phyloP scores from a whole-genome alignment of 2,797 vertebrate genomes.

The Liasis olivaceus region DNA sequence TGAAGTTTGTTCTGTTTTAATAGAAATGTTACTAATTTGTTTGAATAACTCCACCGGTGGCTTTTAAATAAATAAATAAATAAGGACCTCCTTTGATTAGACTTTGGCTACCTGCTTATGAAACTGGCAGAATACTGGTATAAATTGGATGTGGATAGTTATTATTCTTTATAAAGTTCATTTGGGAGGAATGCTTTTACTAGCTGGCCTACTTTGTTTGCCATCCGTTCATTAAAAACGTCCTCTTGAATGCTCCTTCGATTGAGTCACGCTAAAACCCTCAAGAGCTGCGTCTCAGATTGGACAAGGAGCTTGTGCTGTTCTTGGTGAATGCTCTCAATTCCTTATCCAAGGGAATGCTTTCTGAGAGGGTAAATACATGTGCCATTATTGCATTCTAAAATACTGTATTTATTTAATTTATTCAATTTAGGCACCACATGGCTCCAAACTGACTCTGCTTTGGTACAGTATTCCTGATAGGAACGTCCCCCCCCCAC shows the following conservation, averaged over 20 bases:
- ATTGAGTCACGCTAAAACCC: neutral
- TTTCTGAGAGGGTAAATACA: neutral
- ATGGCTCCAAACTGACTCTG: too few species aligned
- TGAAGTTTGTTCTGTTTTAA: slow-evolving; percentile 66
- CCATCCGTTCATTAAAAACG: neutral
- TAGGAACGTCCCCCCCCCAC: neutral
- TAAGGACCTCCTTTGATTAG: neutral
- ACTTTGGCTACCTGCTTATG: slow-evolving; percentile 47
- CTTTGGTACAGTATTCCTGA: neutral
- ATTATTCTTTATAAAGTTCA: fast-evolving
- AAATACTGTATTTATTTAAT: neutral
- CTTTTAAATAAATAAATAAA: slow-evolving; percentile 31
- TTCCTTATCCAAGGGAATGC: neutral
- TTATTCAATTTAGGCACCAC: neutral
- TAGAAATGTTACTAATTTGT: slow-evolving; percentile 54
- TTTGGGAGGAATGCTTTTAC: neutral
- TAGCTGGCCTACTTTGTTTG: neutral
- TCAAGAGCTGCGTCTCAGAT: fast-evolving
- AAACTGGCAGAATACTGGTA: neutral
- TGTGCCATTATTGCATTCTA: neutral
- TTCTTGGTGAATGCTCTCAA: neutral
- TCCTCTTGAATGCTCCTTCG: fast-evolving
- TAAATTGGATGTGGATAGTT: neutral
- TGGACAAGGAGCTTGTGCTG: neutral
- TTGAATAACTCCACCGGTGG: slow-evolving; percentile 49